Percentiles rank a stretch among this genome's conserved stretches.
These are phyloP conservation scores for Sebastolobus alascanus DNA, from an alignment of 2,797 vertebrate genomes.

Conservation along the genomic window DNA sequence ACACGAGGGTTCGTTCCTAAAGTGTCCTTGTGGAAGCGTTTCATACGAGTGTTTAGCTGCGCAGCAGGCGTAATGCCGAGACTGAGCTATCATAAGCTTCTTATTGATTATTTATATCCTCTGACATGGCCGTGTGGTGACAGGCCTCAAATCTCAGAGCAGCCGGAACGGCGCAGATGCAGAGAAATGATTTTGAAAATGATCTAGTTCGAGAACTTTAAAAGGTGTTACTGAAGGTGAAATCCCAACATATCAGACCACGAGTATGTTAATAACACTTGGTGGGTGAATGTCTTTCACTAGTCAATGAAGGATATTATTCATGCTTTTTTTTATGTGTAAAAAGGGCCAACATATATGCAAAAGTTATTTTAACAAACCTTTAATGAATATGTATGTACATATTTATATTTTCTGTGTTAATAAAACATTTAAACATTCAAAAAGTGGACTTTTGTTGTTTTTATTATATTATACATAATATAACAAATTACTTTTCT, in stretches of 20 bases:
- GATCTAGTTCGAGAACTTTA: not conserved
- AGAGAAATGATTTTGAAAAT: not conserved
- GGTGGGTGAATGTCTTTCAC: slow-evolving; percentile 4
- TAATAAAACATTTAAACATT: slow-evolving; percentile 61
- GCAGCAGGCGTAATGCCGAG: not conserved
- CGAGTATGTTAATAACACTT: not conserved
- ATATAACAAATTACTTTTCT: not conserved
- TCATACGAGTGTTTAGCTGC: not conserved
- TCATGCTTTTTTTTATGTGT: not conserved
- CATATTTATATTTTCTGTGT: slow-evolving; percentile 65
- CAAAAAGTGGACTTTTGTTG: not conserved
- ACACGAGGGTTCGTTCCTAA: slow-evolving; percentile 28
- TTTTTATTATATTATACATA: not conserved
- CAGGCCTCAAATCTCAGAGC: slow-evolving; percentile 4
- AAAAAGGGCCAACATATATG: slow-evolving; percentile 28
- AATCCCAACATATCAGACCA: not conserved
- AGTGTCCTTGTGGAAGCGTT: slow-evolving; percentile 55
- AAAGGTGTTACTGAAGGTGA: not conserved
- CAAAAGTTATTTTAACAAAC: slow-evolving; percentile 43
- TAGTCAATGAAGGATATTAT: slow-evolving; percentile 9
- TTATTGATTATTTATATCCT: slow-evolving; percentile 51
- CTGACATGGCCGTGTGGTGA: slow-evolving; percentile 2
- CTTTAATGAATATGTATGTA: slow-evolving; percentile 48
- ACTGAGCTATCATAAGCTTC: slow-evolving; percentile 37
- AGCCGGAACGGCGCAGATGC: not conserved